Conservation (phyloP, 2,113 vertebrate genomes). For the Tapirus terrestris region DNA sequence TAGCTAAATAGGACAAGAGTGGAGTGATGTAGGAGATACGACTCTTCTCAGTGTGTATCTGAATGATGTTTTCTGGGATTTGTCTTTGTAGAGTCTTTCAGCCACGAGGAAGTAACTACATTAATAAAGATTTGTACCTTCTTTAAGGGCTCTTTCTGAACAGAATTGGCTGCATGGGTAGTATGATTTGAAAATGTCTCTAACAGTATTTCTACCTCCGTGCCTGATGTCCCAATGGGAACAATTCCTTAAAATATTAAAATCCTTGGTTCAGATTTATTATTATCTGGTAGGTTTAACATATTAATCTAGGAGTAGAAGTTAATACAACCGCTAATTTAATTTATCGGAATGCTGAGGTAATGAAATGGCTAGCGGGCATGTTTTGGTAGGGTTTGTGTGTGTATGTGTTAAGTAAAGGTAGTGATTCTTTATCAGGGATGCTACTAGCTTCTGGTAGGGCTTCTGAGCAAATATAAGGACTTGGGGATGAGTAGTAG, state of each 20-base stretch:
- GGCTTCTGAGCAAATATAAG: not conserved
- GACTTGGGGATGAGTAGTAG: not conserved
- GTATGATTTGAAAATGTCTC: not conserved
- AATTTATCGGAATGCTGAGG: not conserved
- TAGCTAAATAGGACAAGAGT: not conserved
- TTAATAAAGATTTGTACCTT: not conserved
- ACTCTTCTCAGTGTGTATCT: not conserved
- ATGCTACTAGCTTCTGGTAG: not conserved
- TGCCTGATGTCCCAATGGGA: not conserved
- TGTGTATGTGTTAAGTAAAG: not conserved
- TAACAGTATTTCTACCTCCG: not conserved
- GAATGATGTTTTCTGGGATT: not conserved
- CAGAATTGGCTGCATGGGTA: not conserved
- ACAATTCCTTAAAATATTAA: constrained; percentile 29
- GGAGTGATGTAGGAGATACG: not conserved
- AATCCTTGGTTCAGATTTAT: constrained; percentile 3
- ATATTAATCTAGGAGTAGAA: not conserved
- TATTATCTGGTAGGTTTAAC: not conserved
- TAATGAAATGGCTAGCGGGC: not conserved
- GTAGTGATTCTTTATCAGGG: not conserved
- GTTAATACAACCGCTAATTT: not conserved
- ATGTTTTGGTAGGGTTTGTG: not conserved
- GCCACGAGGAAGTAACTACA: not conserved
- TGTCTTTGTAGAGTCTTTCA: not conserved
- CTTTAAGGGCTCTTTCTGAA: not conserved